Evolutionary conservation across 2,888 invertebrate species (phyloP).

Genomic region (Petrolisthes cinctipes): DNA sequence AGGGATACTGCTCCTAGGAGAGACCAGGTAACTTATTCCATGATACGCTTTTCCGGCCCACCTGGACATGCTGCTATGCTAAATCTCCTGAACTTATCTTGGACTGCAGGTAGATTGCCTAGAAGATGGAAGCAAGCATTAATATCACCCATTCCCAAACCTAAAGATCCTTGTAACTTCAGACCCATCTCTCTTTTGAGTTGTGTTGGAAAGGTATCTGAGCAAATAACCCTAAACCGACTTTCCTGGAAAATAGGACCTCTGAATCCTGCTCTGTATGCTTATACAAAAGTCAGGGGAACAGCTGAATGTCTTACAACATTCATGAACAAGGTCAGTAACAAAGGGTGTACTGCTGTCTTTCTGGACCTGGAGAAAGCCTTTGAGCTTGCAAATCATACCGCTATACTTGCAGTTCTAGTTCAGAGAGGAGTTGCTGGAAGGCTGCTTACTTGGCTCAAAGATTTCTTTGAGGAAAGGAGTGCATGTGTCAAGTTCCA

Average conservation of each 20-base stretch:
- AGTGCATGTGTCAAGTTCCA: neutral
- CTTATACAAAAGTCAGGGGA: neutral
- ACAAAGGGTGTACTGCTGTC: neutral
- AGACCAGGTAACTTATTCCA: no score
- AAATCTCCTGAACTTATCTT: no score
- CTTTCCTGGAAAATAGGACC: neutral
- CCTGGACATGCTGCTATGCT: no score
- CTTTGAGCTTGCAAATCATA: neutral
- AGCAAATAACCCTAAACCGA: neutral
- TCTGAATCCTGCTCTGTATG: neutral
- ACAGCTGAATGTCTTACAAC: neutral
- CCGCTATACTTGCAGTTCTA: neutral
- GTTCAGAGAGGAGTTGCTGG: neutral
- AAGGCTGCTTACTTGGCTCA: neutral
- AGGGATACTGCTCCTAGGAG: no score
- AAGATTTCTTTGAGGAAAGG: neutral
- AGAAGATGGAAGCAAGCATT: neutral
- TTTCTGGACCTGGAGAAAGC: slow-evolving; percentile 9
- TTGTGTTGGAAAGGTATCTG: neutral
- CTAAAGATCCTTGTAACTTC: neutral
- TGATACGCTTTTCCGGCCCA: no score
- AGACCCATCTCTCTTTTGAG: neutral
- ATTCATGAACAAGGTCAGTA: neutral
- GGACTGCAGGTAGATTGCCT: neutral
- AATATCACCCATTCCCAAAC: neutral